Conservation (phyloP, 2,888 invertebrate species). For the Phyllotreta cruciferae region DNA sequence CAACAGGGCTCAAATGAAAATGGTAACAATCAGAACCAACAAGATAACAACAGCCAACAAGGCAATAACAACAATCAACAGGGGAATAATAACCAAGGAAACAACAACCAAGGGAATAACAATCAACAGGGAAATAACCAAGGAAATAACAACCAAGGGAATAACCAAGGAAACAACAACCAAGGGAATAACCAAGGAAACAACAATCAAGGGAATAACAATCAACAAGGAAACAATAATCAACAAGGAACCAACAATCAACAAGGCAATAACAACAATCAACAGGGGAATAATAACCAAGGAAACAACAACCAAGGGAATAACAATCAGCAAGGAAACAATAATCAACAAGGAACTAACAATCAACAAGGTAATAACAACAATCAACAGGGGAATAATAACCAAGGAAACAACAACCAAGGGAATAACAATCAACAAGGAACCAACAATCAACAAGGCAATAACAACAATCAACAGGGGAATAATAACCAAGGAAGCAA, state of each 20-base stretch:
- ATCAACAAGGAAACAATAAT: slow-evolving; percentile 31
- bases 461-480: slow-evolving; percentile 22
- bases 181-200: slow-evolving; percentile 32
- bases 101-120: no score
- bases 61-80: no score
- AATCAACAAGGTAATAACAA: slow-evolving; percentile 1
- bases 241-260: slow-evolving; percentile 21
- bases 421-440: slow-evolving; percentile 35
- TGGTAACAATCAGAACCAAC: slow-evolving; percentile 24
- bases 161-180: slow-evolving; percentile 29
- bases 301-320: no score
- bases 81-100: no score
- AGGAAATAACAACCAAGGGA: not conserved
- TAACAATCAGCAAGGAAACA: slow-evolving; percentile 4
- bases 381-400: slow-evolving; percentile 4
- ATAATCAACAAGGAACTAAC: slow-evolving; percentile 30
- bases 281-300: no score
- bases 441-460: not conserved
- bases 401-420: slow-evolving; percentile 28
- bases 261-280: slow-evolving; percentile 8
- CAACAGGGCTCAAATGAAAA: slow-evolving; percentile 33
- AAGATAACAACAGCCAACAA: slow-evolving; percentile 29
- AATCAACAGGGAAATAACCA: no score
- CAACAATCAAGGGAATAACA: slow-evolving; percentile 19
- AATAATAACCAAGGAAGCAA: slow-evolving; percentile 10